Conservation (phyloP, 1,140 invertebrate genomes). For the Penaeus vannamei region DNA sequence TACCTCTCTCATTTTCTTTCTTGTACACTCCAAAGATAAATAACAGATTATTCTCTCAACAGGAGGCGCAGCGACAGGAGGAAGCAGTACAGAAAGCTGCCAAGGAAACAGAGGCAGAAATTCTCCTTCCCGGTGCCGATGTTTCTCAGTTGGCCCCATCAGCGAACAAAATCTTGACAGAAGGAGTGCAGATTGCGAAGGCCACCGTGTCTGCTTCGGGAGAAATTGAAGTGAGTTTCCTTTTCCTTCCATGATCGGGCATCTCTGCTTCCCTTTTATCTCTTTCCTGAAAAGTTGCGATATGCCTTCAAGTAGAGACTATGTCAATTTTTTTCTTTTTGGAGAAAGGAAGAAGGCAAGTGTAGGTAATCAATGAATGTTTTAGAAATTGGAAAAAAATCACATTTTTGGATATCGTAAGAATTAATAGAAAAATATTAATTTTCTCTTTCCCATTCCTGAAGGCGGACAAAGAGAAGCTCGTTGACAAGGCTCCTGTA, state of each 20-base stretch:
- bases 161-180: slow-evolving; percentile 53
- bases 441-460: neutral
- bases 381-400: neutral
- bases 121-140: slow-evolving; percentile 78
- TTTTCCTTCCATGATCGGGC: slow-evolving; percentile 66
- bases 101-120: slow-evolving; percentile 70
- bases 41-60: neutral
- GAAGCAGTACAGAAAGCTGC: slow-evolving; percentile 40
- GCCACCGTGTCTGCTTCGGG: slow-evolving; percentile 71
- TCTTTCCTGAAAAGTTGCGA: neutral
- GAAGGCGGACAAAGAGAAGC: slow-evolving; percentile 68
- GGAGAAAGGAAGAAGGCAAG: no score
- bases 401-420: neutral
- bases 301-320: neutral
- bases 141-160: slow-evolving; percentile 67
- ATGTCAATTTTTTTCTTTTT: neutral
- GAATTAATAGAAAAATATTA: neutral
- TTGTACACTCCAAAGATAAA: slow-evolving; percentile 14
- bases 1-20: no score
- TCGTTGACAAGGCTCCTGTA: slow-evolving; percentile 78
- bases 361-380: no score
- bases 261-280: neutral
- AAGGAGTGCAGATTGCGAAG: slow-evolving; percentile 60
- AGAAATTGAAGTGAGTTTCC: slow-evolving; percentile 75
- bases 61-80: slow-evolving; percentile 39